These are phyloP conservation scores for Psittacus erithacus DNA, from an alignment of 2,113 vertebrate species.

Conservation along the genomic window DNA sequence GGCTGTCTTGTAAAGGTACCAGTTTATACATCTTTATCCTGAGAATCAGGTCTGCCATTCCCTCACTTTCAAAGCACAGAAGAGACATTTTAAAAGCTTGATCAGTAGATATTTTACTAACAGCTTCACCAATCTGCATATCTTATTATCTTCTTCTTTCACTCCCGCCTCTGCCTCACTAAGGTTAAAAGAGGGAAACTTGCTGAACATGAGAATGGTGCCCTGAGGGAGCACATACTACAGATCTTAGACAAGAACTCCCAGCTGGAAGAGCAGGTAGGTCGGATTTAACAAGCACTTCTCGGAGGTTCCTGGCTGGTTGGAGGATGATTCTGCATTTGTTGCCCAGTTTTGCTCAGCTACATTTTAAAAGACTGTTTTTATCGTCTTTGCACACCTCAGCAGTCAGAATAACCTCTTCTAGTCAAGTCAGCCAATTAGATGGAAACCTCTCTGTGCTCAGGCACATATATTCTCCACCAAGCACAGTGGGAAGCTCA, in stretches of 20 bases:
- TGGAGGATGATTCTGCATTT: neutral
- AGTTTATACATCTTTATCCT: neutral
- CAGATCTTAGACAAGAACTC: slow-evolving; percentile 84
- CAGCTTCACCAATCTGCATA: neutral
- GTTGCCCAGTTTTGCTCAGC: neutral
- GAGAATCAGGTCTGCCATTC: neutral
- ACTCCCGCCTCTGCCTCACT: neutral
- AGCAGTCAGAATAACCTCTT: neutral
- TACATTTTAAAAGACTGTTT: neutral
- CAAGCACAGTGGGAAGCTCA: neutral
- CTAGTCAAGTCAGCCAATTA: neutral
- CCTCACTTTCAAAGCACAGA: neutral
- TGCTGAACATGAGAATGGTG: slow-evolving; percentile 77
- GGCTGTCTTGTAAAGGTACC: slow-evolving; percentile 84
- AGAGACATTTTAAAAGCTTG: neutral
- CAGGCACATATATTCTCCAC: neutral
- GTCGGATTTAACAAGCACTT: neutral
- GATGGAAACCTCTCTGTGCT: neutral
- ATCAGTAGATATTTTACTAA: neutral
- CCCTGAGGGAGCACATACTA: slow-evolving; percentile 83
- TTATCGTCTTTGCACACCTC: neutral
- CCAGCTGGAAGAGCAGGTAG: slow-evolving; percentile 82
- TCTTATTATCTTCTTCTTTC: neutral
- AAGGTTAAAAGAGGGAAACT: slow-evolving; percentile 82
- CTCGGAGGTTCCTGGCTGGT: neutral